These are phyloP conservation scores for Tichodroma muraria DNA, from an alignment of 2,113 vertebrate species.

Conservation along the genomic window DNA sequence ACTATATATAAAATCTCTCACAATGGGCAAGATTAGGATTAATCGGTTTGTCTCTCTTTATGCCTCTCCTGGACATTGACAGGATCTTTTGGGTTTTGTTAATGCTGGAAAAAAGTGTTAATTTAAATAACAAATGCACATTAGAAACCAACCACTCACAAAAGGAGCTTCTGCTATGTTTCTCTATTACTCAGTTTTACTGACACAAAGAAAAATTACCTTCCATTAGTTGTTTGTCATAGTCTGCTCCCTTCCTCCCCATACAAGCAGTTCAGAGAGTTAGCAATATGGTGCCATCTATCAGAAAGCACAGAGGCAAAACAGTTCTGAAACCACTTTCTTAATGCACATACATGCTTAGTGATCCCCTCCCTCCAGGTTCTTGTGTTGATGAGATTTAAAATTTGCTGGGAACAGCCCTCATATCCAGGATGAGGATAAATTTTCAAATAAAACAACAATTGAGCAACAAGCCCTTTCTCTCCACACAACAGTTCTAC, in stretches of 20 bases:
- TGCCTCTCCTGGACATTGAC: neutral
- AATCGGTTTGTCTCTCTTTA: neutral
- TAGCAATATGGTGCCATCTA: slow-evolving; percentile 18
- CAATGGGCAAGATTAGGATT: slow-evolving; percentile 4
- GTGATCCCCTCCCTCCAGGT: neutral
- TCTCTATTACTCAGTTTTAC: slow-evolving; percentile 25
- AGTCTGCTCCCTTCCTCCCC: neutral
- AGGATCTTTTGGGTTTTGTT: neutral
- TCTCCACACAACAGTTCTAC: neutral
- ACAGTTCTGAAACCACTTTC: neutral
- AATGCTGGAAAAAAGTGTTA: neutral
- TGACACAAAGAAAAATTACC: slow-evolving; percentile 47
- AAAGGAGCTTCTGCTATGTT: neutral
- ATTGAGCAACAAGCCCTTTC: neutral
- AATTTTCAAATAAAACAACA: neutral
- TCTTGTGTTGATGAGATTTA: neutral
- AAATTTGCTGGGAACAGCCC: neutral
- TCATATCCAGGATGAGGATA: neutral
- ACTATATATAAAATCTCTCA: slow-evolving; percentile 12
- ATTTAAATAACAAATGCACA: slow-evolving; percentile 39
- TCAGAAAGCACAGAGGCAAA: neutral
- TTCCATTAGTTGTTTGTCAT: slow-evolving; percentile 3
- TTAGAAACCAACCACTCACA: slow-evolving; percentile 17
- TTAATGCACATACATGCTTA: neutral
- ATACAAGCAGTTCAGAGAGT: neutral